Evolutionary conservation across 1,140 invertebrate genomes (phyloP).

Genomic region (Aphelenchoides fujianensis): DNA sequence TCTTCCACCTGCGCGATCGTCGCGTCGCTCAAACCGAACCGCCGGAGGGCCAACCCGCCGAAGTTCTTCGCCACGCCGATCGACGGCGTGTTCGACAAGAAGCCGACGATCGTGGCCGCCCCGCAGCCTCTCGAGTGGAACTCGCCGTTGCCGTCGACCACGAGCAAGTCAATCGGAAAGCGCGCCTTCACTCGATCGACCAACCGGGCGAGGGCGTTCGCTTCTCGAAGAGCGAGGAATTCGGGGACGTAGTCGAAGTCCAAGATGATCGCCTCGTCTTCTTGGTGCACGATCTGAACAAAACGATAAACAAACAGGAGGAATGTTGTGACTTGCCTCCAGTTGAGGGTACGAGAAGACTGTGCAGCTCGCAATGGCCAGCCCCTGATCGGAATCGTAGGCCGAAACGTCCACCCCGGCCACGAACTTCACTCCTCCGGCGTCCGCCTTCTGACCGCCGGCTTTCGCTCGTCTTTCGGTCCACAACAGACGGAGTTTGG

Average conservation of each 20-base stretch:
- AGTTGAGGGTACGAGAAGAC: conserved; percentile 31
- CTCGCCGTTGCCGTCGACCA: conserved; percentile 45
- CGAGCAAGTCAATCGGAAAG: conserved; percentile 31
- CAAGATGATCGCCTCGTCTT: conserved; percentile 34
- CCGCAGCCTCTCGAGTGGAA: conserved; percentile 41
- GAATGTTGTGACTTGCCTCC: conserved; percentile 14
- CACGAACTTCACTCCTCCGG: conserved; percentile 19
- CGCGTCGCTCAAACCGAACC: background rate
- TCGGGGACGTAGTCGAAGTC: conserved; percentile 32
- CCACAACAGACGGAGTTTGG: conserved; percentile 23
- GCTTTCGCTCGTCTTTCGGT: background rate
- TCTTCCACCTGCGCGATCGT: background rate
- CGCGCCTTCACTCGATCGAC: conserved; percentile 14
- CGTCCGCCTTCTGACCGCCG: conserved; percentile 16
- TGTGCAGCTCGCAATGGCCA: conserved; percentile 32
- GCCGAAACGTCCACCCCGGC: conserved; percentile 40
- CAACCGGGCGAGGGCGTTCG: conserved; percentile 21
- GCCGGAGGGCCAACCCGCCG: background rate
- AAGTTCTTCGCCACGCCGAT: conserved; percentile 46
- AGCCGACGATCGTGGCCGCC: conserved; percentile 37
- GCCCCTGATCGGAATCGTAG: conserved; percentile 4
- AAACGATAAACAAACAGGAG: too few relatives aligned
- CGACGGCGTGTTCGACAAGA: conserved; percentile 19
- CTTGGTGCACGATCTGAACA: conserved; percentile 26
- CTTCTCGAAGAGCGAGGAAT: conserved; percentile 42